These are phyloP conservation scores for Poicephalus gulielmi DNA, from an alignment of 2,113 vertebrate genomes.

Conservation along the genomic window DNA sequence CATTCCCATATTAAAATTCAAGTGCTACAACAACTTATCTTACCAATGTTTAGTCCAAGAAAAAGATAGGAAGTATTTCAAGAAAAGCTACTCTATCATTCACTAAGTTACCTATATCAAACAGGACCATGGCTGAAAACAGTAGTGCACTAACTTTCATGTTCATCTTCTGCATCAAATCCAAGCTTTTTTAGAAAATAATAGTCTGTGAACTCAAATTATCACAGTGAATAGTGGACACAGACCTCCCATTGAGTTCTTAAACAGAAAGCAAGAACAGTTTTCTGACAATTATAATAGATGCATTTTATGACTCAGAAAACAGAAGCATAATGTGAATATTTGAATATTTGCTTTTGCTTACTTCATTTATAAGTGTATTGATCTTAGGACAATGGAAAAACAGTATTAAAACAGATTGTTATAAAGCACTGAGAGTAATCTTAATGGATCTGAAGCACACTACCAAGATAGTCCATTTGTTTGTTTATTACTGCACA, in stretches of 20 bases:
- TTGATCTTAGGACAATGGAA: background rate
- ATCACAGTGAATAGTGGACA: background rate
- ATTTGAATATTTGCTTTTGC: background rate
- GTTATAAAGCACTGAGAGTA: background rate
- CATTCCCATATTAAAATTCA: background rate
- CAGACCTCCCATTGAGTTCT: background rate
- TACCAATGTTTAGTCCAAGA: background rate
- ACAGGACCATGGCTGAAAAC: background rate
- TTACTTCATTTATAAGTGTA: background rate
- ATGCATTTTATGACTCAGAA: background rate
- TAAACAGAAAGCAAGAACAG: background rate
- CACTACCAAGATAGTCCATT: background rate
- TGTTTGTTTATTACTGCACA: background rate
- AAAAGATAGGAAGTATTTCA: background rate
- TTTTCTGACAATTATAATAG: background rate
- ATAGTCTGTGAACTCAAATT: background rate
- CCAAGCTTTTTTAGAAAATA: fast-evolving
- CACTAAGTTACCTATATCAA: background rate
- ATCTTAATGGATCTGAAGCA: background rate
- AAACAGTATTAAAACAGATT: background rate
- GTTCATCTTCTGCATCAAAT: background rate
- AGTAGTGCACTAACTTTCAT: background rate
- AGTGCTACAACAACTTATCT: background rate
- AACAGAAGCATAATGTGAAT: background rate
- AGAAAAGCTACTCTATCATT: background rate